Evolutionary conservation across 2,888 invertebrate species (phyloP).

Genomic region (Drosophila diplacantha): DNA sequence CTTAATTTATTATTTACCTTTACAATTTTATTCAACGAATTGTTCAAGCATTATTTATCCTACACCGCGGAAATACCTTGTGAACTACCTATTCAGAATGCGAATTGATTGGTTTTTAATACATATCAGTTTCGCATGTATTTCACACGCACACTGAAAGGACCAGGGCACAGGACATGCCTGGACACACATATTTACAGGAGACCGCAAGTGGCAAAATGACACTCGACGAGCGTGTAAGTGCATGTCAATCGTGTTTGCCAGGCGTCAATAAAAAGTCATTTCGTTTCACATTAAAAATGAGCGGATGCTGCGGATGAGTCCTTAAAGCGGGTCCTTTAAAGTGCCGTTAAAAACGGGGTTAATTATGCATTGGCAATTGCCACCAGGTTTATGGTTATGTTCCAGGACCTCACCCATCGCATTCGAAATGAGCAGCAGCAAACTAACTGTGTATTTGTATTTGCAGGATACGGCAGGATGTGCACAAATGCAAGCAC

Average conservation of each 20-base stretch:
- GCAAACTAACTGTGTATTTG: constrained; percentile 8
- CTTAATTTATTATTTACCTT: neutral
- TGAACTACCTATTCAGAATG: constrained; percentile 1
- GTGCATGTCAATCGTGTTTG: constrained; percentile 55
- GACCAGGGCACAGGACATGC: neutral
- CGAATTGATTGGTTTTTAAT: constrained; percentile 9
- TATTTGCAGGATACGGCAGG: neutral
- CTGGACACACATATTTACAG: constrained; percentile 12
- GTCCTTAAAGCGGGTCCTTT: constrained; percentile 28
- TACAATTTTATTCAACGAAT: neutral
- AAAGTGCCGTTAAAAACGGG: constrained; percentile 14
- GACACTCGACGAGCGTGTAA: constrained; percentile 47
- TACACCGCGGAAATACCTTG: neutral
- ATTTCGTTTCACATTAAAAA: constrained; percentile 50
- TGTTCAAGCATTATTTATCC: too few species aligned
- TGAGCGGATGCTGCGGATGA: constrained; percentile 26
- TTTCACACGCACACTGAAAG: neutral
- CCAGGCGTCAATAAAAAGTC: constrained; percentile 45
- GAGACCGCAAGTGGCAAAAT: constrained; percentile 44
- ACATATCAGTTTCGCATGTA: constrained; percentile 21
- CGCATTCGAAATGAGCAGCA: constrained; percentile 4
- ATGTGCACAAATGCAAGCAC: neutral
- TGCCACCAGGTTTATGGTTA: constrained; percentile 24
- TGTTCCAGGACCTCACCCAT: constrained; percentile 1
- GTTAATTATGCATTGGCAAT: constrained; percentile 22